Evolutionary conservation across 2,113 vertebrate species (phyloP), one percentile per base, ranked within the genome.

Genomic region (Pangasianodon hypophthalmus): DNA sequence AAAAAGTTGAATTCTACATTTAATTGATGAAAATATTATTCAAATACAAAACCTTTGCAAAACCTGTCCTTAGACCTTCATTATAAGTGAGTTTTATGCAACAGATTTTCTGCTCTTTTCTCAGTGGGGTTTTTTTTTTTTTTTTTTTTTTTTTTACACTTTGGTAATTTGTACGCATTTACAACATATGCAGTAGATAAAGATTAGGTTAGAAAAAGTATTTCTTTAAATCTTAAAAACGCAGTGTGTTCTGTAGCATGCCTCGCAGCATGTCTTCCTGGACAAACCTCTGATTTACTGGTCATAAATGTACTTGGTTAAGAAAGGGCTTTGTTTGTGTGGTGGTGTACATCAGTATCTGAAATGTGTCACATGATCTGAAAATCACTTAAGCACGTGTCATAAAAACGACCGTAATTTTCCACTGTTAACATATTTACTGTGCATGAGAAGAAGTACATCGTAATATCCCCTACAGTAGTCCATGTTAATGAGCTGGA

Each of bases 361-460:
- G 32, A 75, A 56, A 26, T 26, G 10, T 48, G 44, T 26, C 73
- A 46, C 21, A 48, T 52, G 77, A 80, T 16, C 73, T 48, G 26
- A n/a, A 62, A 44, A 2, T 46, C 41, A 16, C 10, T 52, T 44
- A 54, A 37, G 14, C 11, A n/a, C 26, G 13, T 37, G 37, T 29
- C n/a, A 6, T 26, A 87, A 62, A 58, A 80, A n/a, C 0, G 11
- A 48, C 7, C 54, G 64, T 73, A 37, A 54, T 75, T 32, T 46
- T 62, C 21, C 86, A 44, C 71, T 87, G 71, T 58, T 37, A 11
- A n/a, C 0, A 14, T 48, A 60, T 18, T 48, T 16, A 19, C 32
- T 82, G 46, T 81, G 77, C 77, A 88, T 88, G 86, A 87, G 77
- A 82, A 48, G 19, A 52, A 19, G 41, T 32, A 80, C 56, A 62